Base-by-base conservation (phyloP, 2,797 vertebrate genomes). In the Odontamblyopus lacepedii region DNA sequence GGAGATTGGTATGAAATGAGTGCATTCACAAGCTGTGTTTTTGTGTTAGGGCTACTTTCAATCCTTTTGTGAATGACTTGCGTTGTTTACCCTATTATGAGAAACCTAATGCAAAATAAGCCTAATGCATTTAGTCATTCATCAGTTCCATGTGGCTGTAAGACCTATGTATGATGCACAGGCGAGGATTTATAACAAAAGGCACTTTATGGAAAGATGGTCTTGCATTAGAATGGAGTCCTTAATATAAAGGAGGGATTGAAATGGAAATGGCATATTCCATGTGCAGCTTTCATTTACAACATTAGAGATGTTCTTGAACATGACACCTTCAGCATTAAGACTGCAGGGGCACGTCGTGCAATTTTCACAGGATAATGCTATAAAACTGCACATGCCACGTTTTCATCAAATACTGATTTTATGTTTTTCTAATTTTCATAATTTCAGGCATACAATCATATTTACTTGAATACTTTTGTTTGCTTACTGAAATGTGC, bases 101-200 rank as follows among this genome's bases (percentile, higher is more conserved):
- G 26, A 66, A n/a, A 27, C 5, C 63, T 51, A 41, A 23, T 26
- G 35, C 41, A 50, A 51, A 66, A 48, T 44, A 27, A 50, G 41
- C 41, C n/a, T 27, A 29, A 65, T 50, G 41, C 26, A 27, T 50
- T 27, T 27, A 26, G 41, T 18, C 15, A 66, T 66, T 66, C 63
- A 66, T 66, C 12, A 15, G 18, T 6, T 23, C 6, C 0, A 48
- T 4, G 13, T 23, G 2, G 23, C 27, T 27, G 5, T 4, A 26
- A 26, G 13, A 2, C 44, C 15, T 6, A 48, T 48, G 44, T 48
- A 48, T 15, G 11, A 38, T 63, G 62, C 18, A 12, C 13, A 44
- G n/a, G n/a, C 13, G 5, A 44, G 64, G 64, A 66, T 66, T 66
- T 50, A 66, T 51, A 66, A 66, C 64, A 50, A 26, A 44, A 44